Evolutionary conservation across 2,888 invertebrate species (phyloP).

Genomic region (Clepsis dumicolana): DNA sequence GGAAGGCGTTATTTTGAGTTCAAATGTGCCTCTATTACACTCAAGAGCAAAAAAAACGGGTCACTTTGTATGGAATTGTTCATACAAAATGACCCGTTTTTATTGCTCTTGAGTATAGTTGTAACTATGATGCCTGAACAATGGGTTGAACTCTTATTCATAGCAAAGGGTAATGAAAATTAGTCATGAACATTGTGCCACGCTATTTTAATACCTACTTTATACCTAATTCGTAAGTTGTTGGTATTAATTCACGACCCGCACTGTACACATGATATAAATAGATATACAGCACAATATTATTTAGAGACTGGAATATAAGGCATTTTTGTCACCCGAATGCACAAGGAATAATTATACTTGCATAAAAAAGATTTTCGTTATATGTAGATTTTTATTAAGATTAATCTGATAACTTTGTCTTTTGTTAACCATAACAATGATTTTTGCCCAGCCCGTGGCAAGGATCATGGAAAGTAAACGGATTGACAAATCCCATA

Average conservation of each 20-base stretch:
- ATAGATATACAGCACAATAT: slow-evolving; percentile 6
- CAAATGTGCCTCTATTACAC: slow-evolving; percentile 9
- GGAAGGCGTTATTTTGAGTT: slow-evolving; percentile 1
- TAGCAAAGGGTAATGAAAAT: slow-evolving; percentile 14
- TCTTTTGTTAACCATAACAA: neutral
- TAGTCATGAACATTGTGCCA: slow-evolving; percentile 42
- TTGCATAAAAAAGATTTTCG: neutral
- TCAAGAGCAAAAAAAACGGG: no score
- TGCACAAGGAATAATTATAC: slow-evolving; percentile 3
- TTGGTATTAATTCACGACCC: slow-evolving; percentile 17
- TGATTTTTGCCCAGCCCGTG: no score
- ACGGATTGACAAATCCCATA: no score
- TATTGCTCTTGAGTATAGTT: no score
- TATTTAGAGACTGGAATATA: neutral
- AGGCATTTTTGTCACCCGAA: neutral
- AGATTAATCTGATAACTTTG: neutral
- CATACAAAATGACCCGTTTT: no score
- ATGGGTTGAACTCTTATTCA: slow-evolving; percentile 18
- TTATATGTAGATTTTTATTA: neutral
- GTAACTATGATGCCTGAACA: slow-evolving; percentile 18
- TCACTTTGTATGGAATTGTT: no score
- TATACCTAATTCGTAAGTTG: slow-evolving; percentile 33
- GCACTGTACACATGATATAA: slow-evolving; percentile 19
- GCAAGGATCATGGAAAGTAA: no score
- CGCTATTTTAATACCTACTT: slow-evolving; percentile 36